phyloP scores from a whole-genome alignment of 1,140 invertebrate genomes.

The Diorhabda carinulata region DNA sequence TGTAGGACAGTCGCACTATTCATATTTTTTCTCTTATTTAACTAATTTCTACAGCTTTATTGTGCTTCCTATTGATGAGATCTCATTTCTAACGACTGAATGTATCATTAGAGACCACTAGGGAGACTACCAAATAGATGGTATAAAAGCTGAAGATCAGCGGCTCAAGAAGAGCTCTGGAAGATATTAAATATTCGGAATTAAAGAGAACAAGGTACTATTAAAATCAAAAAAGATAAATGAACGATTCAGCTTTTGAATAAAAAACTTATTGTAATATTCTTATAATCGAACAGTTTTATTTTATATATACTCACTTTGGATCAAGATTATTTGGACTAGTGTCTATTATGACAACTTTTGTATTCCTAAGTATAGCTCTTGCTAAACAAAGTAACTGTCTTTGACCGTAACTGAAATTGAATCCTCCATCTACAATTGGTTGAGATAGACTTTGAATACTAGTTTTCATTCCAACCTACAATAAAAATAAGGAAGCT shows the following conservation, averaged over 20 bases:
- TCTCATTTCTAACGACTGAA: neutral
- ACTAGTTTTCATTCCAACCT: constrained; percentile 50
- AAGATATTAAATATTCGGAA: too few species aligned
- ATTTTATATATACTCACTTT: constrained; percentile 14
- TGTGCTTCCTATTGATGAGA: neutral
- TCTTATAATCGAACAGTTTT: neutral
- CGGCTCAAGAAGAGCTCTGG: too few species aligned
- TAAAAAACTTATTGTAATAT: neutral
- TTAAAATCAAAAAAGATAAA: neutral
- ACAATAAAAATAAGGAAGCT: neutral
- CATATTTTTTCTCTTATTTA: neutral
- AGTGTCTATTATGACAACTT: constrained; percentile 60
- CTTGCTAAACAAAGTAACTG: constrained; percentile 81
- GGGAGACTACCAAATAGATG: neutral
- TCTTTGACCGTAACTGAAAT: constrained; percentile 80
- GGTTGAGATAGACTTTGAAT: constrained; percentile 61
- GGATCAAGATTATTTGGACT: constrained; percentile 57
- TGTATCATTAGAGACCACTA: neutral
- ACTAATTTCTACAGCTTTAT: neutral
- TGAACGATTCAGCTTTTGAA: neutral
- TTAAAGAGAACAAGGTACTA: neutral
- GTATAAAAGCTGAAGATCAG: neutral
- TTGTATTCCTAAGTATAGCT: constrained; percentile 64
- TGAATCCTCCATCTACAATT: constrained; percentile 68
- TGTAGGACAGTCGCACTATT: neutral